Conservation (phyloP, 2,113 vertebrate genomes). For the Trogon melanurus region DNA sequence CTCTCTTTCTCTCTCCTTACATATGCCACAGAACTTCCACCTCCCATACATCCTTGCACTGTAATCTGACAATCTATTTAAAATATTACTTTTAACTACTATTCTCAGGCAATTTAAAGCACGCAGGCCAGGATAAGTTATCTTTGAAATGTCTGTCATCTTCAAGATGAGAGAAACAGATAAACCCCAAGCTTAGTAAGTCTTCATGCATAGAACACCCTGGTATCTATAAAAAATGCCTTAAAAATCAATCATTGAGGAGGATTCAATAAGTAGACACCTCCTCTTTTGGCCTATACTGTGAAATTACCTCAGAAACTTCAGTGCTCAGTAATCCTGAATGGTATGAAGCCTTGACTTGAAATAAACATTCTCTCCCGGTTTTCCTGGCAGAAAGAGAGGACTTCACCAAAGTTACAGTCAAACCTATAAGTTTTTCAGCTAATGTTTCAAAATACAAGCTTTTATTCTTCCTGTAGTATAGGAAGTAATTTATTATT, state of each 20-base stretch:
- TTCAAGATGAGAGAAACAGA: neutral
- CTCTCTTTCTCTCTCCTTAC: neutral
- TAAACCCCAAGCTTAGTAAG: neutral
- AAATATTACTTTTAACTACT: neutral
- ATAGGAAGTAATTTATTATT: conserved; percentile 25
- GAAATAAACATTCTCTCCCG: neutral
- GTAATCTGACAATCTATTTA: neutral
- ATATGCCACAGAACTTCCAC: neutral
- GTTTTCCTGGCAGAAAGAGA: neutral
- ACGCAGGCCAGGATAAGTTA: neutral
- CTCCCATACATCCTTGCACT: neutral
- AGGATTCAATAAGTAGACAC: neutral
- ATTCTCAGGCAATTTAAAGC: neutral
- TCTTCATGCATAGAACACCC: neutral
- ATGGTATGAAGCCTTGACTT: neutral
- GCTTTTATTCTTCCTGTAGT: neutral
- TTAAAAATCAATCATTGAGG: neutral
- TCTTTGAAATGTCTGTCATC: neutral
- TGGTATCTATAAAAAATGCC: neutral
- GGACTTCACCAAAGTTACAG: neutral
- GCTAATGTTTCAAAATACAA: neutral
- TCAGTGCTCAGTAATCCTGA: neutral
- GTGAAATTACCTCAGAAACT: neutral
- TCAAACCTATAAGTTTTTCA: neutral
- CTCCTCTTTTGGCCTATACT: neutral